phyloP scores from a whole-genome alignment of 2,797 vertebrate species.

The Babyrousa celebensis region DNA sequence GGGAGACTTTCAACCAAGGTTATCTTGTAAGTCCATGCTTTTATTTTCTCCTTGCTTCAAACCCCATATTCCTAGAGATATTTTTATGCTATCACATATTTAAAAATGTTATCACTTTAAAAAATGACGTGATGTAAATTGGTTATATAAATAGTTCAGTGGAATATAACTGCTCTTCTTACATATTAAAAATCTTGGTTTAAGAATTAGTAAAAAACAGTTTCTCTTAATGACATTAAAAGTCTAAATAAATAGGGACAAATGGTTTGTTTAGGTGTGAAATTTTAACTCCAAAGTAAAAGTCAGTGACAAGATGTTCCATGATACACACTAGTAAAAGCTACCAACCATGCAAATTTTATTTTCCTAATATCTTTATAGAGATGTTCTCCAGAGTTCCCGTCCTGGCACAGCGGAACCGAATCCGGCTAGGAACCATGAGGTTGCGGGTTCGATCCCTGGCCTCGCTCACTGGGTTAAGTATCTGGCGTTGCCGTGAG shows the following conservation, averaged over 20 bases:
- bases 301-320: neutral
- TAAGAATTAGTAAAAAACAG: constrained; percentile 32
- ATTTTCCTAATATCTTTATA: neutral
- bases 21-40: neutral
- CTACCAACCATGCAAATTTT: neutral
- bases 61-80: neutral
- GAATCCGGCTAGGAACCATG: too few relatives aligned
- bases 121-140: neutral
- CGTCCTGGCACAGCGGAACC: too few relatives aligned
- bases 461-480: too few relatives aligned
- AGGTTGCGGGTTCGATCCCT: too few relatives aligned
- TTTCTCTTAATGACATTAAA: constrained; percentile 13
- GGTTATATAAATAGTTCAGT: neutral
- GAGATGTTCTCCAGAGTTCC: neutral
- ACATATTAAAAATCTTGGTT: constrained; percentile 36
- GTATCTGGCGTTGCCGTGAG: too few relatives aligned
- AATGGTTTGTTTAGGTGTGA: neutral
- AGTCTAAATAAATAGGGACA: neutral
- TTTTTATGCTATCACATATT: constrained; percentile 3
- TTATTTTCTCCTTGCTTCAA: constrained; percentile 25
- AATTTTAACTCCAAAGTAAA: neutral
- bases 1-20: neutral
- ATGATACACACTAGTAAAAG: neutral
- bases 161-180: neutral
- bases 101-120: neutral